phyloP scores from a whole-genome alignment of 2,888 invertebrate genomes.

The Lasioglossum vierecki region DNA sequence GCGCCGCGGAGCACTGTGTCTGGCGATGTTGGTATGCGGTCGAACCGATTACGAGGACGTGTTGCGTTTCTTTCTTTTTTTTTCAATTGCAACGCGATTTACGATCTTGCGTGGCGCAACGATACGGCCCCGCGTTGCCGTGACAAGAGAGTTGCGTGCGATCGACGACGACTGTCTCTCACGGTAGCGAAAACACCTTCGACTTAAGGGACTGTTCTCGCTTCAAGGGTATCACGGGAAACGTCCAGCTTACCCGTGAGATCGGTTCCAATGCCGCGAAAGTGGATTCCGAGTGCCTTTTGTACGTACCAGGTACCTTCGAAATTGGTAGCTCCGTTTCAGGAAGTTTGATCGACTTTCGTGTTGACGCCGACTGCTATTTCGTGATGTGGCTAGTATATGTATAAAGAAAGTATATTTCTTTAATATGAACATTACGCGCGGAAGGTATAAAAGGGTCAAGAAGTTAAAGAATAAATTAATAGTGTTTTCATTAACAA shows the following conservation, averaged over 20 bases:
- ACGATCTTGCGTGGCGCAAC: constrained; percentile 31
- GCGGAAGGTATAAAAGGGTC: too few species aligned
- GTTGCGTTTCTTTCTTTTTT: constrained; percentile 1
- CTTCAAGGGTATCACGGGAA: not conserved
- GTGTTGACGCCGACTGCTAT: not conserved
- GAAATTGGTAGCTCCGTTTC: not conserved
- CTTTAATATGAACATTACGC: too few species aligned
- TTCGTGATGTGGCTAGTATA: not conserved
- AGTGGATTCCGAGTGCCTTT: not conserved
- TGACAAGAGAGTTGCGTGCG: not conserved
- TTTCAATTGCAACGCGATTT: constrained; percentile 9
- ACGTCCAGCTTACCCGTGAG: not conserved
- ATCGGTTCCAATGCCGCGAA: not conserved
- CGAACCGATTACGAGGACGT: constrained; percentile 28
- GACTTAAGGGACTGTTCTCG: not conserved
- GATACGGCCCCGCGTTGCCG: not conserved
- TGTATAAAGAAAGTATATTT: too few species aligned
- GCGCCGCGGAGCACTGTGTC: constrained; percentile 15
- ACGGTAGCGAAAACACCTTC: constrained; percentile 7
- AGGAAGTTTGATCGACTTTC: not conserved
- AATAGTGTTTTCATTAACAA: too few species aligned
- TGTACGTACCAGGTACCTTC: not conserved
- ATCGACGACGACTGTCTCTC: not conserved
- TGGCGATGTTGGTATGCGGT: constrained; percentile 34
- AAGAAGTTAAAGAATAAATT: too few species aligned